These are phyloP conservation scores for Argyresthia goedartella DNA, from an alignment of 2,888 invertebrate genomes.

Conservation along the genomic window DNA sequence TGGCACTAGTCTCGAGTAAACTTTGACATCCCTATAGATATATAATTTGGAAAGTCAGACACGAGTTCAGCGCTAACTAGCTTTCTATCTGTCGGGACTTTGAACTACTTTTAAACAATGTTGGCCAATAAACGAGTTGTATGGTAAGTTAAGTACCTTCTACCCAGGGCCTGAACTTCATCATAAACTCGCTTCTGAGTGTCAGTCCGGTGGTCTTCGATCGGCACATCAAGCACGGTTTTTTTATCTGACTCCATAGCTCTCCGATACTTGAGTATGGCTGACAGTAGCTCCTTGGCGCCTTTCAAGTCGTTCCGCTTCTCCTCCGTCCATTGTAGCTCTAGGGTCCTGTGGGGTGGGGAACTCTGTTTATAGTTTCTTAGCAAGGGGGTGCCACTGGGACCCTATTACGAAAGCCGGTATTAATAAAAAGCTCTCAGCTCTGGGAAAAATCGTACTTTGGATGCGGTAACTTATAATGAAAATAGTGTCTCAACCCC, in stretches of 20 bases:
- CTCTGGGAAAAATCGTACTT: too few relatives aligned
- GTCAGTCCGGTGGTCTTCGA: constrained; percentile 32
- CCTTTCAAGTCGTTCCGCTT: constrained; percentile 34
- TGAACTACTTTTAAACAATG: too few relatives aligned
- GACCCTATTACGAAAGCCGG: not conserved
- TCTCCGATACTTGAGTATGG: constrained; percentile 42
- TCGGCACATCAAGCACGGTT: constrained; percentile 33
- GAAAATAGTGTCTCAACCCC: too few relatives aligned
- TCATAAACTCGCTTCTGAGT: constrained; percentile 35
- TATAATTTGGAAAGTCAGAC: too few relatives aligned
- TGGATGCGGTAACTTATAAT: too few relatives aligned
- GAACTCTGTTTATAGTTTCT: not conserved
- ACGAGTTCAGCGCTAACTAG: too few relatives aligned
- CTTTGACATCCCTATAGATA: too few relatives aligned
- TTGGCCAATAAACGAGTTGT: too few relatives aligned
- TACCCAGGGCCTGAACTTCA: constrained; percentile 37
- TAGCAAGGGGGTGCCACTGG: too few relatives aligned
- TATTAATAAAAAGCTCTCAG: not conserved
- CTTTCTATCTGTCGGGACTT: too few relatives aligned
- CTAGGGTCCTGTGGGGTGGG: constrained; percentile 33
- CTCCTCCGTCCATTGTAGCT: constrained; percentile 43
- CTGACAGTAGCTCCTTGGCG: constrained; percentile 38
- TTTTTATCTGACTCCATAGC: constrained; percentile 35
- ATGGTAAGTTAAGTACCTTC: constrained; percentile 23
- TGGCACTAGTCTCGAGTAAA: too few relatives aligned